Evolutionary conservation across 2,888 invertebrate species (phyloP), one percentile per base, ranked within the genome.

Genomic region (Leucania comma): DNA sequence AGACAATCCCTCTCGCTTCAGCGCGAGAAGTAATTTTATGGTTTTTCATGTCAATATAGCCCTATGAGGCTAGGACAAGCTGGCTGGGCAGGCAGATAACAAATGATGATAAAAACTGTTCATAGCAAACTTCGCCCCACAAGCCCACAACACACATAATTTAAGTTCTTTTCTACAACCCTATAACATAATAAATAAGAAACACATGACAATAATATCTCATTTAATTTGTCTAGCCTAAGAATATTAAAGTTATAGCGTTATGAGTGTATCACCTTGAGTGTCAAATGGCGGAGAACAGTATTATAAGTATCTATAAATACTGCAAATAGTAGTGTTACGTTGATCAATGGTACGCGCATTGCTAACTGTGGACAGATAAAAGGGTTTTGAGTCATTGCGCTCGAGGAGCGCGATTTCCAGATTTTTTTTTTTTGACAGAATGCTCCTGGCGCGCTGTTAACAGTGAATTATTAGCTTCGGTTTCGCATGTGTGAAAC

Each of bases 291-390:
- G 48, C 29, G 29, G 48, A 53, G 72, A 53, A 59, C 56, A 59
- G 53, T 66, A 68, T 61, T 14, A 42, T 42, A 68, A n/a, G n/a
- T 53, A 12, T 53, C 76, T 76, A 79, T 79, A 60, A 72, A 83
- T 84, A 83, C 35, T 32, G 35, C 57, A 64, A 78, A 75, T 73
- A 74, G 56, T 73, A 69, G 65, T 70, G 68, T 74, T 76, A 57
- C n/a, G 46, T 71, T 67, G 79, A 76, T 84, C 82, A 79, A 76
- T 84, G 73, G 62, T 78, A 68, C 64, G 58, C 67, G 61, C 73
- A 80, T 69, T 67, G 68, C 62, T 75, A 69, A 66, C 78, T 70
- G 69, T 35, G 35, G 35, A 67, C 35, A 56, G 32, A 17, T 6
- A 14, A 12, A 61, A 72, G 72, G 61, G 67, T 53, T 73, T 26